Evolutionary conservation across 2,797 vertebrate species (phyloP), one percentile per base, ranked within the genome.

Genomic region (Chaunax sp.): DNA sequence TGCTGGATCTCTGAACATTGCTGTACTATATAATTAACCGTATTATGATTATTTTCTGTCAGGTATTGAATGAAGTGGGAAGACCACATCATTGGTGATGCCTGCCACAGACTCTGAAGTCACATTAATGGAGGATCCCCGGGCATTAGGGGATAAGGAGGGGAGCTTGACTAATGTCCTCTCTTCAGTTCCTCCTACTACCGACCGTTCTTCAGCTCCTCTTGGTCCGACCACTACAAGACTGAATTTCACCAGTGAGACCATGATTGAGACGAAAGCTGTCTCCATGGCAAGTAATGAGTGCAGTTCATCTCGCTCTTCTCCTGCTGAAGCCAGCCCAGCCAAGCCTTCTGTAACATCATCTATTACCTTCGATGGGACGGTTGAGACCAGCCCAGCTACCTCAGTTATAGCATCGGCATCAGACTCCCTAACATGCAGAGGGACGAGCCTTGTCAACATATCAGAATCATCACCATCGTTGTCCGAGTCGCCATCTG

Each of bases 251-350:
- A 30, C 64, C 15, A 45, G 14, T 13, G 69, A 83, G 35, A 22
- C 63, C 0, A 40, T 14, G 19, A 59, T 62, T 1, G 87, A 87
- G 68, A 79, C 60, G 19, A 80, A 77, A 65, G 89, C 83, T 0
- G 71, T 85, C n/a, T 84, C 87, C 11, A 62, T 89, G 76, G 78
- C 83, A 0, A 87, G 68, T 12, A 69, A 59, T 4, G 79, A 78
- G 28, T 47, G 62, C 50, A 75, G 49, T 2, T 46, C 38, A 1
- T 43, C 80, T 15, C 81, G 73, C 9, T 71, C 77, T 4, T 91
- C 89, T 2, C 90, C 92, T 18, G 78, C 77, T 13, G 86, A 91
- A 75, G 92, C 77, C 0, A 89, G 87, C 61, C 87, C 79, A 0
- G 87, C 89, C 33, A 92, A 88, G 50, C 45, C 77, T 9, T 51